Evolutionary conservation across 1,140 invertebrate genomes (phyloP).

Genomic region (Bombus waltoni): DNA sequence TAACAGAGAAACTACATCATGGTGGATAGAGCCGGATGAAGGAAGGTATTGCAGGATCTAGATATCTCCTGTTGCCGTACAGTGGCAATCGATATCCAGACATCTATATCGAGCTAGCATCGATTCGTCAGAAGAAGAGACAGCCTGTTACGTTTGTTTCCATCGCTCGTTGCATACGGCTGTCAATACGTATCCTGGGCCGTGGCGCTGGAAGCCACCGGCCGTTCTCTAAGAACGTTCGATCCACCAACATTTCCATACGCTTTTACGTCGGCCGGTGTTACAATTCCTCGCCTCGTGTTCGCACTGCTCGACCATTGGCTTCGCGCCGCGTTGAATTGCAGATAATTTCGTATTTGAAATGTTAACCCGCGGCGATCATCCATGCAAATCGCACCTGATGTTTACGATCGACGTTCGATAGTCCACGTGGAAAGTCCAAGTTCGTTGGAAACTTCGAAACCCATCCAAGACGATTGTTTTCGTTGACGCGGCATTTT

Average conservation of each 20-base stretch:
- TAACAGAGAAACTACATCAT: neutral
- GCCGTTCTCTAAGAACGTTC: conserved; percentile 30
- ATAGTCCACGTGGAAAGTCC: conserved; percentile 5
- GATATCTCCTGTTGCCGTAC: conserved; percentile 39
- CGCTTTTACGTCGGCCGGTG: conserved; percentile 20
- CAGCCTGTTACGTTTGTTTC: conserved; percentile 41
- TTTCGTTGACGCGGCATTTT: no score
- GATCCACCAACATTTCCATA: conserved; percentile 19
- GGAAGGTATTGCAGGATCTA: conserved; percentile 43
- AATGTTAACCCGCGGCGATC: conserved; percentile 16
- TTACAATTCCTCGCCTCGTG: neutral
- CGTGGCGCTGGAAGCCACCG: neutral
- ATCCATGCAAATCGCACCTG: neutral
- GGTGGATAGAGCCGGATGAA: neutral
- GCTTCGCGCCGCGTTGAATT: conserved; percentile 4
- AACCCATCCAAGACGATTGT: neutral
- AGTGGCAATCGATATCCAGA: conserved; percentile 62
- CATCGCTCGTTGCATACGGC: conserved; percentile 12
- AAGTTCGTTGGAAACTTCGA: neutral
- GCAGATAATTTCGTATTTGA: conserved; percentile 31
- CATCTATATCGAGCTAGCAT: conserved; percentile 60
- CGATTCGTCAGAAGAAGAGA: conserved; percentile 44
- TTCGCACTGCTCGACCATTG: neutral
- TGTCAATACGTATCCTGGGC: conserved; percentile 42
- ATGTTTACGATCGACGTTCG: neutral